Evolutionary conservation across 1,140 invertebrate species (phyloP), one percentile per base, ranked within the genome.

Genomic region (Drosophila nigrodunni): DNA sequence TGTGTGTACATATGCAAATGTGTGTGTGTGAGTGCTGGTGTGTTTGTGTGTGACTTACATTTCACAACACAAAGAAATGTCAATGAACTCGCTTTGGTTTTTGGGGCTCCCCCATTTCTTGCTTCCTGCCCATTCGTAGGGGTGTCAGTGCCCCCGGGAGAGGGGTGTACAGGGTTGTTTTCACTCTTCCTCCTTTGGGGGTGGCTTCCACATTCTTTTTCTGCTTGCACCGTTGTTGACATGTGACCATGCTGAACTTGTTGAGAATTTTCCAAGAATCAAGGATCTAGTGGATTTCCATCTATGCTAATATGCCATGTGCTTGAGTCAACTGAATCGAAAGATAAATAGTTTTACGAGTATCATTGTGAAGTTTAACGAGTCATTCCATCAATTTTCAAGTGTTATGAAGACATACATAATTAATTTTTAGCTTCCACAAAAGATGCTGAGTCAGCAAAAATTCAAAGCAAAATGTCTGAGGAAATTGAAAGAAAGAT

Each of bases 61-160:
- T 61, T 64, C 46, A 58, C 34, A 69, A 52, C 34, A 44, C 71
- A 49, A 47, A 46, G 15, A 43, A 55, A 80, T 77, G 82, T 87
- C 83, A 80, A 70, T 80, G 83, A 87, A 80, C 83, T 25, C 55
- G 49, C 44, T 47, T 69, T 50, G 9, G 34, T 49, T 83, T 72
- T 69, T 55, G 43, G 57, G 35, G 52, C 60, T 69, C 54, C 21
- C 37, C 46, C 30, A 47, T 21, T 7, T 7, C 52, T 25, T 25
- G 11, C 15, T 7, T 0, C 49, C 72, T 37, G 43, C 62, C 52
- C 49, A 58, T 74, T 80, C 54, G 13, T 47, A 10, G 46, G 66
- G 67, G 67, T 67, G 52, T 37, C 52, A 49, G 46, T 43, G 77
- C n/a, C 50, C 10, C 25, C 25, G 25, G 25, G 25, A 30, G 25